These are phyloP conservation scores for Athalia rosae DNA, from an alignment of 2,888 invertebrate species.

Conservation along the genomic window DNA sequence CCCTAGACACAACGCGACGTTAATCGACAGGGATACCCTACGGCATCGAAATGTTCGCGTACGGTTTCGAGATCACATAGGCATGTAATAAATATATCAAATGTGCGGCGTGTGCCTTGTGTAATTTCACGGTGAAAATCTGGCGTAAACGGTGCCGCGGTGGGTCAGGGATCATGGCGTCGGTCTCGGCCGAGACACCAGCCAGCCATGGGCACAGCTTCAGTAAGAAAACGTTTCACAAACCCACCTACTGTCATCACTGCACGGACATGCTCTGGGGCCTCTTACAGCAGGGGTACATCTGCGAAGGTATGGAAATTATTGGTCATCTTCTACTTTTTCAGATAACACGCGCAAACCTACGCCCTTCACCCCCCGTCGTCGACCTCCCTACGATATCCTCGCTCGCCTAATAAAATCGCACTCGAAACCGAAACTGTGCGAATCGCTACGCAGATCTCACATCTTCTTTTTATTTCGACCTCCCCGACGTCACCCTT, in stretches of 20 bases:
- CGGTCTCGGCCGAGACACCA: conserved; percentile 77
- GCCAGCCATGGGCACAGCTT: conserved; percentile 93
- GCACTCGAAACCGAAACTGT: too few species aligned
- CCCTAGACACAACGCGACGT: conserved; percentile 67
- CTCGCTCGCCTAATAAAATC: too few species aligned
- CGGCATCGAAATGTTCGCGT: conserved; percentile 77
- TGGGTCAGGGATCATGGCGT: conserved; percentile 78
- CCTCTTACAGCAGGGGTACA: conserved; percentile 99
- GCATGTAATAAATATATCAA: conserved; percentile 73
- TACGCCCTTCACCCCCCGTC: not conserved
- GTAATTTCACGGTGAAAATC: conserved; percentile 78
- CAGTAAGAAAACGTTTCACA: conserved; percentile 99
- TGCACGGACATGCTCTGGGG: conserved; percentile 99
- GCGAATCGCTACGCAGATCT: too few species aligned
- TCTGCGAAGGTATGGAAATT: conserved; percentile 92
- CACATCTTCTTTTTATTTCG: too few species aligned
- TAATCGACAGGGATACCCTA: conserved; percentile 57
- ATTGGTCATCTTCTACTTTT: not conserved
- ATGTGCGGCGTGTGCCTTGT: conserved; percentile 70
- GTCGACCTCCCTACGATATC: not conserved
- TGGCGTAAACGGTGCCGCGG: conserved; percentile 78
- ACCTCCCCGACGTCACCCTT: too few species aligned
- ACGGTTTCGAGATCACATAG: conserved; percentile 77
- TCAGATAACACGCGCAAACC: not conserved
- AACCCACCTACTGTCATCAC: conserved; percentile 99